phyloP scores from a whole-genome alignment of 2,113 vertebrate genomes.

The Mirounga angustirostris region DNA sequence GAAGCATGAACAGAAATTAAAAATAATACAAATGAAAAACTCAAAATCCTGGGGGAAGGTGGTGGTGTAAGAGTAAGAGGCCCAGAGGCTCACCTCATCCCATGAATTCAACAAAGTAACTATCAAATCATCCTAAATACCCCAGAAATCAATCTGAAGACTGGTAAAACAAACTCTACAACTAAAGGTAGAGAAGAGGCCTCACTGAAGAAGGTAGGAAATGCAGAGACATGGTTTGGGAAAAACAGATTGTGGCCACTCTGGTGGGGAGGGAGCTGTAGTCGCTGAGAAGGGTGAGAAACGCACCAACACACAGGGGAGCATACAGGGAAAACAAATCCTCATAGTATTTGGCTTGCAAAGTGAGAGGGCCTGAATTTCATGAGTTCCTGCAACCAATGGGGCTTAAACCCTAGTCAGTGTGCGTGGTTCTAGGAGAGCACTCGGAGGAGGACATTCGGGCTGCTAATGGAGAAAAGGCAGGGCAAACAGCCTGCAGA shows the following conservation, averaged over 20 bases:
- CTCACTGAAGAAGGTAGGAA: not conserved
- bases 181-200: not conserved
- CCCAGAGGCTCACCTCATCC: not conserved
- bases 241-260: not conserved
- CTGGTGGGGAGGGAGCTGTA: not conserved
- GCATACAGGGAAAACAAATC: not conserved
- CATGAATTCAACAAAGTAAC: not conserved
- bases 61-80: not conserved
- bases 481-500: not conserved
- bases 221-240: not conserved
- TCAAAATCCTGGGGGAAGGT: not conserved
- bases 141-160: not conserved
- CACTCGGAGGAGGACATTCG: not conserved
- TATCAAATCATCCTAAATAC: not conserved
- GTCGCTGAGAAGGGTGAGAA: not conserved
- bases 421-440: not conserved
- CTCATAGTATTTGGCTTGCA: not conserved
- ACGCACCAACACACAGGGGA: not conserved
- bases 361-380: not conserved
- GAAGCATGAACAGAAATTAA: not conserved
- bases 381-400: not conserved
- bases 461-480: not conserved
- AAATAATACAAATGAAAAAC: slow-evolving; percentile 41
- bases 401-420: not conserved
- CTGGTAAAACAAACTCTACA: not conserved